Base-by-base conservation (phyloP, 1,140 invertebrate genomes). In the Drosophila ogumai region DNA sequence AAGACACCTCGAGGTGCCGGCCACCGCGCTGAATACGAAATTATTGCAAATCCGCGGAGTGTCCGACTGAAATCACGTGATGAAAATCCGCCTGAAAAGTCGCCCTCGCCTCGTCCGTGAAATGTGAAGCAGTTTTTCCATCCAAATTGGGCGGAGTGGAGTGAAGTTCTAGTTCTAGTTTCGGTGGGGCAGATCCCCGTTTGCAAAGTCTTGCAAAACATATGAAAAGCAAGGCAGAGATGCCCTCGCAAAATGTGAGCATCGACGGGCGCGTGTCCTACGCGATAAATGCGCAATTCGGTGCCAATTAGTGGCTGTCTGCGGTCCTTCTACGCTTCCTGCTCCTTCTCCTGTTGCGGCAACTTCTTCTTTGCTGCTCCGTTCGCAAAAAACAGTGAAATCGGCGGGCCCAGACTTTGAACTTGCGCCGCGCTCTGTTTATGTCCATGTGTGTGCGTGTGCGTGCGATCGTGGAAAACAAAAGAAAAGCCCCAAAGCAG, bases 61-160 rank as follows among this genome's bases (percentile, higher is more conserved):
- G 15, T 8, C 56, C 40, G 50, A 68, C 81, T 60, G 46, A 75
- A 75, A 73, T 76, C 81, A 81, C 75, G 86, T 90, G 86, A 90
- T 90, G 75, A 90, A 85, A 90, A 81, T 90, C 65, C 85, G 85
- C 49, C 68, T 84, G 65, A 88, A 82, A 84, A 88, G n/a, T 63
- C 71, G 57, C 50, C 63, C 77, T 57, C 58, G 59, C 49, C 47
- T 55, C 47, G 63, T 88, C 49, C 74, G 85, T 90, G 84, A 86
- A 79, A 80, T 78, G 79, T 75, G 82, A 79, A 57, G 64, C 12
- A 65, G 64, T 80, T 82, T 85, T 85, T 55, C 32, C 31, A 74
- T 56, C 55, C 58, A 56, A 84, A 66, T 82, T 88, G 76, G 73
- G 78, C 55, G 71, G 61, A 85, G 76, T 52, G 68, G 41, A 56